phyloP scores from a whole-genome alignment of 2,113 vertebrate species.

The Oryctolagus cuniculus region DNA sequence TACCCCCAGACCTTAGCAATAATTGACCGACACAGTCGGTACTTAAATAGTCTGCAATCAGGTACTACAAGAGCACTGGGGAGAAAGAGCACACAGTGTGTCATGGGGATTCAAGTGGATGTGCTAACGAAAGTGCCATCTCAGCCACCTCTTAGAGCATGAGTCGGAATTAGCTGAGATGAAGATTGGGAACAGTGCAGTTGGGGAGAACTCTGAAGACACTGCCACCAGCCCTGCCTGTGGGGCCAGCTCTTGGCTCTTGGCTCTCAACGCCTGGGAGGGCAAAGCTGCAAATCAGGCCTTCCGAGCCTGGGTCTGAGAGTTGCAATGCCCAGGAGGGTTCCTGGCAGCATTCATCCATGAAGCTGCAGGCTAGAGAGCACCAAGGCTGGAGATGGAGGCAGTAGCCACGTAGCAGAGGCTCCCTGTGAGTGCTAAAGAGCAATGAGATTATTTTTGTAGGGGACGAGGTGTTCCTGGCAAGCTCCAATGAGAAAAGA shows the following conservation, averaged over 20 bases:
- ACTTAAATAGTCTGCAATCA: not conserved
- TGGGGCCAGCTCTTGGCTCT: not conserved
- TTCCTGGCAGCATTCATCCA: not conserved
- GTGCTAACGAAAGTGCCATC: too few species aligned
- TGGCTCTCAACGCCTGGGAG: not conserved
- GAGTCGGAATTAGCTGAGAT: not conserved
- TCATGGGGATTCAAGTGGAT: not conserved
- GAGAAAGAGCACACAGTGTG: not conserved
- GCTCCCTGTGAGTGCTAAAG: not conserved
- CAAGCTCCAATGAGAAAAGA: not conserved
- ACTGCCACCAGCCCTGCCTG: not conserved
- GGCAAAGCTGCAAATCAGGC: not conserved
- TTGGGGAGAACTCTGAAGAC: not conserved
- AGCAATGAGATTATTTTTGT: not conserved
- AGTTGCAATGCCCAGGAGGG: not conserved
- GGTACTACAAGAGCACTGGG: too few species aligned
- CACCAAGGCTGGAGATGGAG: not conserved
- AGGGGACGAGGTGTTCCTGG: too few species aligned
- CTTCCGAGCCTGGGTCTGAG: accelerated
- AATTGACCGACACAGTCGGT: not conserved
- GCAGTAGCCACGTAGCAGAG: not conserved
- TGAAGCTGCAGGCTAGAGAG: not conserved
- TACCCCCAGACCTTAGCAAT: not conserved
- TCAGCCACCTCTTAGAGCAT: not conserved
- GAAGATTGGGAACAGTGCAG: too few species aligned